Percentiles rank a stretch among this genome's conserved stretches.
phyloP scores from a whole-genome alignment of 1,140 invertebrate genomes.

The Hestina assimilis region DNA sequence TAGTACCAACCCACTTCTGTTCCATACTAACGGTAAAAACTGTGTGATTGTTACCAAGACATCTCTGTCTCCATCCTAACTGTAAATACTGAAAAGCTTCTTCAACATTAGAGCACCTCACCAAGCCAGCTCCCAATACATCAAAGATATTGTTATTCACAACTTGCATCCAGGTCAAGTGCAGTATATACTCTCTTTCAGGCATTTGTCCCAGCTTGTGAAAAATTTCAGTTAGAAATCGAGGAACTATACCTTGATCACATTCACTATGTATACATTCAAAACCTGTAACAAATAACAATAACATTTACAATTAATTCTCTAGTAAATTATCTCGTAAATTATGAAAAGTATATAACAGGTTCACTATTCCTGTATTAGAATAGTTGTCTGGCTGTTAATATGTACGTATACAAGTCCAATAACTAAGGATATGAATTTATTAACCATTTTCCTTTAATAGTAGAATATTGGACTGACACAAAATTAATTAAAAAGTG shows the following conservation, averaged over 20 bases:
- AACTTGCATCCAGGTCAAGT: conserved; percentile 83
- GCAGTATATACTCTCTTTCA: conserved; percentile 80
- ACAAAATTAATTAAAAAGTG: too few species aligned
- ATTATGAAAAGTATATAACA: too few species aligned
- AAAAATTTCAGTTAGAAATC: conserved; percentile 87
- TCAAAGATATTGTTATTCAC: conserved; percentile 79
- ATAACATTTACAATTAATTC: background rate
- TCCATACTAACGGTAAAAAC: conserved; percentile 84
- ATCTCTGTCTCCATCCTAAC: conserved; percentile 64
- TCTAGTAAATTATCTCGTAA: too few species aligned
- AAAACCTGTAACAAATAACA: conserved; percentile 72
- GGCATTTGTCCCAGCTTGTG: conserved; percentile 80
- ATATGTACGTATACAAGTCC: too few species aligned
- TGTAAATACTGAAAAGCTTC: conserved; percentile 80
- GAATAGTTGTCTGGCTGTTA: too few species aligned
- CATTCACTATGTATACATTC: conserved; percentile 83
- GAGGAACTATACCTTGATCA: conserved; percentile 87
- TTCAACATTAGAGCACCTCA: conserved; percentile 76
- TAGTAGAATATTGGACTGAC: too few species aligned
- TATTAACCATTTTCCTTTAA: too few species aligned
- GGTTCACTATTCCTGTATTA: too few species aligned
- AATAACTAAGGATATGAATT: too few species aligned
- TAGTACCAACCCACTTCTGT: conserved; percentile 82
- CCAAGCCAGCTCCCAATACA: conserved; percentile 78
- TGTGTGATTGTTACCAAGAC: conserved; percentile 77